Base-by-base conservation (phyloP, 2,888 invertebrate species). In the Stegophylla sp. region DNA sequence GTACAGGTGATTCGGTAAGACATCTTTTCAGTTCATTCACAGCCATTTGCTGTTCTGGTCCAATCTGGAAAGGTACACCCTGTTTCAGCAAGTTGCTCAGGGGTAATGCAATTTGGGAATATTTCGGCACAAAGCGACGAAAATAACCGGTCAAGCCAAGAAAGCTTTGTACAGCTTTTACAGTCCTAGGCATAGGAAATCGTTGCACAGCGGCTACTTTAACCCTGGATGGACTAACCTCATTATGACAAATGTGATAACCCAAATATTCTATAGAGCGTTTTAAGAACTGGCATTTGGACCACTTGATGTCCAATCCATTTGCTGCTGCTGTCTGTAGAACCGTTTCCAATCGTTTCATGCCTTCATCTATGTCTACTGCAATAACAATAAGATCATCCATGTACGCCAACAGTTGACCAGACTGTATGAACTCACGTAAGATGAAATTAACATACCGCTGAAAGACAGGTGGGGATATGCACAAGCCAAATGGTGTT, bases 381-480 rank as follows among this genome's bases (percentile, higher is more conserved):
- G 63, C 34, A n/a, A 63, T 41, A 20, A 63, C 4, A 41, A 63
- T 63, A 17, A 63, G 63, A n/a, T 63, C 63, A 9, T 63, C 34
- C 34, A 34, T 63, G 34, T 63, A 34, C 10, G 63, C 41, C n/a
- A 63, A 34, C 41, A 41, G 20, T n/a, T 41, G 41, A 10, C 63
- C 10, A 34, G 41, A 10, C n/a, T 13, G 41, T 41, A 53, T 53
- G 53, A 53, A n/a, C n/a, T 53, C 53, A 53, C 53, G 53, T 2
- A 53, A 51, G 2, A 51, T 15, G 5, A 77, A 83, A 26, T 83
- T 85, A 0, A 87, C 83, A 74, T 82, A 86, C 17, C 86, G 66
- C 43, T 63, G 63, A 26, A 66, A 82, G 1, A 64, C 23, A 12
- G 28, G 23, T 9, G 63, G 75, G 17, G 56, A 45, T 26, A 67